phyloP scores from a whole-genome alignment of 2,797 vertebrate genomes.

The Scarus forsteni region DNA sequence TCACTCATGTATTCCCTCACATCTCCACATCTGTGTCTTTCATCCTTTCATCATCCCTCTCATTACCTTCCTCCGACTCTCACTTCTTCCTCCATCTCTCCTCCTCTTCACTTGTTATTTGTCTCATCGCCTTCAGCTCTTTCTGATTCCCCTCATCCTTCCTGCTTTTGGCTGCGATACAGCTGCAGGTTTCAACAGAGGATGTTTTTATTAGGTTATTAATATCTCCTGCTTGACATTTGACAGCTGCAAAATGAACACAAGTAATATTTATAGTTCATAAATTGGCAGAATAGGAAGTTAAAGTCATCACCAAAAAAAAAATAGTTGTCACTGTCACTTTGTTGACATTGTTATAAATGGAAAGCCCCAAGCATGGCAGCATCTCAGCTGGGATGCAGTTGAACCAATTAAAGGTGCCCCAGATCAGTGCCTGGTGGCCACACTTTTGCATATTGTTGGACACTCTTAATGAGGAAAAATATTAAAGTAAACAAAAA shows the following conservation, averaged over 20 bases:
- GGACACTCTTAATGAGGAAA: too few relatives aligned
- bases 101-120: conserved; percentile 2
- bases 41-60: conserved; percentile 17
- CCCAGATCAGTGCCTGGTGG: too few relatives aligned
- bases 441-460: too few relatives aligned
- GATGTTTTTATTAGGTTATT: neutral
- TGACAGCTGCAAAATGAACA: neutral
- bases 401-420: too few relatives aligned
- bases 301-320: too few relatives aligned
- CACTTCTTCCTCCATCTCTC: neutral
- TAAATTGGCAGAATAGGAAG: too few relatives aligned
- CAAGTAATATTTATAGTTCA: neutral
- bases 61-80: conserved; percentile 23
- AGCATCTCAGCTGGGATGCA: too few relatives aligned
- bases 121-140: conserved; percentile 1
- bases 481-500: too few relatives aligned
- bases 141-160: conserved; percentile 11
- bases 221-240: neutral
- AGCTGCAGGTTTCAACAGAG: conserved; percentile 18
- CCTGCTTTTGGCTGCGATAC: neutral
- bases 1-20: conserved; percentile 37
- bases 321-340: too few relatives aligned
- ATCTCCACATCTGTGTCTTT: conserved; percentile 47
- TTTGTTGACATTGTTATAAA: too few relatives aligned
- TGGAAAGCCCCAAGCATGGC: too few relatives aligned